Evolutionary conservation across 2,888 invertebrate genomes (phyloP).

Genomic region (Esperia sulphurella): DNA sequence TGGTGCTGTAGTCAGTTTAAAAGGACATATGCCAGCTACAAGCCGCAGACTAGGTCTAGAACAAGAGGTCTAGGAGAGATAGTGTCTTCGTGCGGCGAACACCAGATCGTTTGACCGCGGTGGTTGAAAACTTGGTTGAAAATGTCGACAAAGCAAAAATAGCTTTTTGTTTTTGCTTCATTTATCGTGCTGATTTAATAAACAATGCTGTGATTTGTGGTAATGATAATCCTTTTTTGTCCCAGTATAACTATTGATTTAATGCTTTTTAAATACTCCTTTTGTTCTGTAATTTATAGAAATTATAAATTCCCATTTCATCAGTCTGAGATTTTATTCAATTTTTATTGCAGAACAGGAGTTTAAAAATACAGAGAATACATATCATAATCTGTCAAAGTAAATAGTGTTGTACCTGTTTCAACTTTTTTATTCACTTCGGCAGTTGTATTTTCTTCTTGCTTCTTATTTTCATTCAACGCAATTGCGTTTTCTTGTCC

Average conservation of each 20-base stretch:
- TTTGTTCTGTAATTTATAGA: not conserved
- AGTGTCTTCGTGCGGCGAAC: no score
- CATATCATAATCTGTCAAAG: not conserved
- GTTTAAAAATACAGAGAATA: not conserved
- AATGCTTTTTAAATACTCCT: not conserved
- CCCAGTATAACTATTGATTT: not conserved
- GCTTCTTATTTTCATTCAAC: not conserved
- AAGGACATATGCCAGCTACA: no score
- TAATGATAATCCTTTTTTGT: not conserved
- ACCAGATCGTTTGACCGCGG: no score
- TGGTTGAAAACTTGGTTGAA: no score
- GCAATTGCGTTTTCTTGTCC: not conserved
- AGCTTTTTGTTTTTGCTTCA: no score
- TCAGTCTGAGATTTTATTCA: not conserved
- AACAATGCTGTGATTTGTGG: not conserved
- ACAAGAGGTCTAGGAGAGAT: no score
- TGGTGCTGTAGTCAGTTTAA: no score
- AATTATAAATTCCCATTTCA: not conserved
- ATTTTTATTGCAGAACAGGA: not conserved
- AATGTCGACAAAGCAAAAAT: no score
- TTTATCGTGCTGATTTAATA: not conserved
- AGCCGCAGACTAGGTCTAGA: no score
- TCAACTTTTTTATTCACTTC: slow-evolving; percentile 1
- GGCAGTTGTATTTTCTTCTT: not conserved
- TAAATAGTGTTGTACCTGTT: not conserved